These are phyloP conservation scores for Hiodon tergisus DNA, from an alignment of 2,113 vertebrate genomes.

Conservation along the genomic window DNA sequence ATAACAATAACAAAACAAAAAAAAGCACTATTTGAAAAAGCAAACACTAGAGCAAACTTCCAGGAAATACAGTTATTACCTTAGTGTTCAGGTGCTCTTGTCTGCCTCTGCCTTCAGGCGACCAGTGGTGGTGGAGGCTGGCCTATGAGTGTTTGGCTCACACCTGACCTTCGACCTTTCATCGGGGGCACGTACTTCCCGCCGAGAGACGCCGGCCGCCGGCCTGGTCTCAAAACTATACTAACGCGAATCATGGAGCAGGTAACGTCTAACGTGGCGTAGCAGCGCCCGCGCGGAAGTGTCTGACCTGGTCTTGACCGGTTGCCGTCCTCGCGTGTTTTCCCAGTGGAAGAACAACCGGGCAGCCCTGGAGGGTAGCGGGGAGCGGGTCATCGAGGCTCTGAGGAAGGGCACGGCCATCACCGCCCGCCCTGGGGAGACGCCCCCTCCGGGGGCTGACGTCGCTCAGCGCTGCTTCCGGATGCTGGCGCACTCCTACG, in stretches of 20 bases:
- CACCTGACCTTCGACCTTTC: conserved; percentile 83
- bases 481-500: conserved; percentile 77
- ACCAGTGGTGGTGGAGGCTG: conserved; percentile 89
- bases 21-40: neutral
- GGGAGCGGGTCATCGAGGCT: conserved; percentile 71
- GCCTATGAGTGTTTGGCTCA: conserved; percentile 96
- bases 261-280: conserved; percentile 48
- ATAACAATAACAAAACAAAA: neutral
- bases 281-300: neutral
- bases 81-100: neutral
- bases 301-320: neutral
- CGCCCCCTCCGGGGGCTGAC: conserved; percentile 60
- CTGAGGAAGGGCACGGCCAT: conserved; percentile 66
- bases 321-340: neutral
- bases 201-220: conserved; percentile 70
- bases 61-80: neutral
- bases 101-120: conserved; percentile 57
- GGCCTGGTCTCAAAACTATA: conserved; percentile 77
- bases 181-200: conserved; percentile 89
- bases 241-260: conserved; percentile 76
- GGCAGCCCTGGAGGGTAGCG: conserved; percentile 68
- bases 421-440: conserved; percentile 52
- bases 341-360: conserved; percentile 82
- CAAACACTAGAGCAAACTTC: neutral
- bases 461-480: conserved; percentile 78